Evolutionary conservation across 2,113 vertebrate genomes (phyloP), one percentile per base, ranked within the genome.

Genomic region (Gymnocephalus cernua): DNA sequence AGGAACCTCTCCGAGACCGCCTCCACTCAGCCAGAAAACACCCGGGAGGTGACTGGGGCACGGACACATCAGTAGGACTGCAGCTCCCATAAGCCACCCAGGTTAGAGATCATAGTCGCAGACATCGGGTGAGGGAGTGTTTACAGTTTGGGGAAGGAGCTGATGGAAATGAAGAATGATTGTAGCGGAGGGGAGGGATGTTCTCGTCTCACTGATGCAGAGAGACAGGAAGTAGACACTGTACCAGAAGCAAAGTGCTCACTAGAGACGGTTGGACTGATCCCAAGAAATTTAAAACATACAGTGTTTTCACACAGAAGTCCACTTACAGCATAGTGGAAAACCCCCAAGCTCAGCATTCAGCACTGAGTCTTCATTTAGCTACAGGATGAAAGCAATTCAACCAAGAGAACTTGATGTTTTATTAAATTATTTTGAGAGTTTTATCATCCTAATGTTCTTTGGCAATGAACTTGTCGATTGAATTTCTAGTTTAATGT

Each of bases 111-210:
- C 80, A 67, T 41, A 75, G 79, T 61, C n/a, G 2, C n/a, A n/a
- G 75, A 83, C 81, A 64, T 50, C 67, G 75, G 64, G 79, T 74
- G 57, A 81, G 69, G 48, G 80, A 78, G 62, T 80, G 83, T 92
- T 86, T 83, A 83, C 70, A 89, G 85, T 89, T 82, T 62, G 61
- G 45, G 70, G 35, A 83, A 59, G 61, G 70, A 86, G 75, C 59
- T 83, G 84, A 88, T 85, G 82, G 70, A 79, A 86, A 91, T 79
- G 51, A 87, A 65, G 75, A 77, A 74, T 69, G 88, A 85, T 84
- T 74, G 77, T 51, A 51, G 44, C 74, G 57, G 58, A 79, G 59
- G 74, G 71, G 67, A 73, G 53, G 45, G 66, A 88, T 59, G 74
- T 67, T 64, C 51, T 45, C 23, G 7, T 83, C 47, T 80, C 59